Evolutionary conservation across 2,797 vertebrate species (phyloP).

Genomic region (Kryptolebias ocellatus): DNA sequence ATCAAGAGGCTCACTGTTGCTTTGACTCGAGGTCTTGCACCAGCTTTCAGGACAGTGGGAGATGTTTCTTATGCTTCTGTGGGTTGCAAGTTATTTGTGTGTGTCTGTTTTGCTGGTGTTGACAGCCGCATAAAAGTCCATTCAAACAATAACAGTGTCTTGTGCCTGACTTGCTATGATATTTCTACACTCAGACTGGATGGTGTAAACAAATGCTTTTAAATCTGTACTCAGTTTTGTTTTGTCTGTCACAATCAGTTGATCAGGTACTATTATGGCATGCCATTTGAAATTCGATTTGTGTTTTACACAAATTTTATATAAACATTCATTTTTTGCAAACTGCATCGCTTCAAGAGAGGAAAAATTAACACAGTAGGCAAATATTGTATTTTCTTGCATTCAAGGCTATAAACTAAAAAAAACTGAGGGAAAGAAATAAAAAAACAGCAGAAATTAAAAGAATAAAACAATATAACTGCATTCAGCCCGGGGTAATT

Average conservation of each 20-base stretch:
- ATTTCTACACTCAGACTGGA: slow-evolving; percentile 31
- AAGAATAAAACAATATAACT: too few species aligned
- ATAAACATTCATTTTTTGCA: neutral
- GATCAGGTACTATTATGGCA: too few species aligned
- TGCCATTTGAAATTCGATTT: neutral
- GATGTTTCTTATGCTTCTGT: slow-evolving; percentile 43
- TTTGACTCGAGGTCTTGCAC: slow-evolving; percentile 62
- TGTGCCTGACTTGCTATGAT: slow-evolving; percentile 19
- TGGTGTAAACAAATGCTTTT: slow-evolving; percentile 19
- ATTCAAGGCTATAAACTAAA: too few species aligned
- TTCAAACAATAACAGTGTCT: slow-evolving; percentile 24
- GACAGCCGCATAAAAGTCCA: slow-evolving; percentile 18
- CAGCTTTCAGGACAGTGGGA: slow-evolving; percentile 52
- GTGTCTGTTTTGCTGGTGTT: slow-evolving; percentile 36
- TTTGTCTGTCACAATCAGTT: neutral
- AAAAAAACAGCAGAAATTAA: neutral
- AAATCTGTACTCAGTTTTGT: slow-evolving; percentile 8
- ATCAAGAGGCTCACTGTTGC: slow-evolving; percentile 75
- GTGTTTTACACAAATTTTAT: slow-evolving; percentile 3
- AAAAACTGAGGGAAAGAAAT: neutral
- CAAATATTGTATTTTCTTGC: too few species aligned
- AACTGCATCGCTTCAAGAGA: neutral
- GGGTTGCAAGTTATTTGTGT: slow-evolving; percentile 39
- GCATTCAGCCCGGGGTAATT: too few species aligned
- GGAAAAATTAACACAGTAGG: neutral